Percentiles rank a stretch among this genome's conserved stretches.
Conservation (phyloP, 2,113 vertebrate species). For the Chitala chitala region DNA sequence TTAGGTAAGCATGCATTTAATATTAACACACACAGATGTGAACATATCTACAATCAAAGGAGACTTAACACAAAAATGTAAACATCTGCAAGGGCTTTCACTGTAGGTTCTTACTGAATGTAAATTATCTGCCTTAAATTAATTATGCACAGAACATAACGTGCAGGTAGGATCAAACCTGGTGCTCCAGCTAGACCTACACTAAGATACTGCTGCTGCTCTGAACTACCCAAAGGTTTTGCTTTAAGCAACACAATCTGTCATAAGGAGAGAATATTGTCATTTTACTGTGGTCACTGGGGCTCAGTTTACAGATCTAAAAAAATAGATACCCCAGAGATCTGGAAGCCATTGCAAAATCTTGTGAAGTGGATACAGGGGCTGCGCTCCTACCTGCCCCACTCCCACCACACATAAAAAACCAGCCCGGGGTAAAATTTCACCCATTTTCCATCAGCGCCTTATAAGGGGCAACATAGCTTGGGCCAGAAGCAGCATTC, state of each 20-base stretch:
- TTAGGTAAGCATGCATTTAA: no score
- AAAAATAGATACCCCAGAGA: no score
- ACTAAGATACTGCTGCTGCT: not conserved
- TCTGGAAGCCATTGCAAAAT: not conserved
- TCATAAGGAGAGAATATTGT: not conserved
- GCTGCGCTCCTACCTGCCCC: not conserved
- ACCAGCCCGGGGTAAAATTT: constrained; percentile 1
- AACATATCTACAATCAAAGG: no score
- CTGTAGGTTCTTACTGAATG: no score
- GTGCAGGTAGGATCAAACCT: not conserved
- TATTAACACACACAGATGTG: no score
- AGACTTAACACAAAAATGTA: no score
- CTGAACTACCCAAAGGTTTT: not conserved
- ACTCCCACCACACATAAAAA: not conserved
- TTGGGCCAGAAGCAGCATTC: not conserved
- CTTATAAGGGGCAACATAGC: not conserved
- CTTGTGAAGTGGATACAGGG: constrained; percentile 8
- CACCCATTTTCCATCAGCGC: constrained; percentile 1
- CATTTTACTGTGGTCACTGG: no score
- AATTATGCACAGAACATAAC: not conserved
- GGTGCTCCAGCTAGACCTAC: no score
- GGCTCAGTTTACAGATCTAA: no score
- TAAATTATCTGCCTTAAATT: not conserved
- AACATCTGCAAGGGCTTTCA: no score
- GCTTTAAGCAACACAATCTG: not conserved